Evolutionary conservation across 1,140 invertebrate species (phyloP), one percentile per base, ranked within the genome.

Genomic region (Belonocnema kinseyi): DNA sequence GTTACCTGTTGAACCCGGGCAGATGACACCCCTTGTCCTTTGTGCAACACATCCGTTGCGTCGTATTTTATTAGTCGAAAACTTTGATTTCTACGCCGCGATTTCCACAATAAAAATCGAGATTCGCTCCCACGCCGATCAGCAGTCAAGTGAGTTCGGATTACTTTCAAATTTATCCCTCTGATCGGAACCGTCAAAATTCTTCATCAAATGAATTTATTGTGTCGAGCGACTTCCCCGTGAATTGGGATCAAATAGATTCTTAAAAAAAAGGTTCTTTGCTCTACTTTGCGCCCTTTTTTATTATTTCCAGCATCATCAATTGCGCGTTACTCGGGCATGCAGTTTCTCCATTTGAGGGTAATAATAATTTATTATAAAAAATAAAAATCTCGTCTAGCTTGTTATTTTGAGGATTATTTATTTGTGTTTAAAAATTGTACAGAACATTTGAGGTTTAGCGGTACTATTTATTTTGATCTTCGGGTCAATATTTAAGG

Each of bases 121-220:
- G 17, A 40, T 52, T 74, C 79, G 88, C 89, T 91, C 90, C 90
- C 90, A 91, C 90, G 90, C 89, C 81, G 90, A 91, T 90, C 89
- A 90, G 82, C 88, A 90, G 85, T 88, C 87, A 85, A 86, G 84
- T 86, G 85, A 86, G 83, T 80, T 76, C 83, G 87, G 88, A 88
- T 90, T 90, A 89, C 86, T 88, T 86, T 81, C 83, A 88, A 87
- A 88, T 89, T 87, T 86, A 86, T 79, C 80, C 82, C 77, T 73
- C 78, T 75, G 81, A 85, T 85, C 82, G 83, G 76, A 82, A 58
- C 71, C 72, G 73, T 74, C 19, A 75, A 78, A 83, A 83, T 83
- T 78, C 80, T 73, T 33, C 21, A 66, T 66, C 61, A 66, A 21
- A 16, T 40, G 52, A 21, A 26, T 74, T 33, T 54, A 54, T 40